Conservation (phyloP, 2,797 vertebrate genomes). For the Xenopus petersii region DNA sequence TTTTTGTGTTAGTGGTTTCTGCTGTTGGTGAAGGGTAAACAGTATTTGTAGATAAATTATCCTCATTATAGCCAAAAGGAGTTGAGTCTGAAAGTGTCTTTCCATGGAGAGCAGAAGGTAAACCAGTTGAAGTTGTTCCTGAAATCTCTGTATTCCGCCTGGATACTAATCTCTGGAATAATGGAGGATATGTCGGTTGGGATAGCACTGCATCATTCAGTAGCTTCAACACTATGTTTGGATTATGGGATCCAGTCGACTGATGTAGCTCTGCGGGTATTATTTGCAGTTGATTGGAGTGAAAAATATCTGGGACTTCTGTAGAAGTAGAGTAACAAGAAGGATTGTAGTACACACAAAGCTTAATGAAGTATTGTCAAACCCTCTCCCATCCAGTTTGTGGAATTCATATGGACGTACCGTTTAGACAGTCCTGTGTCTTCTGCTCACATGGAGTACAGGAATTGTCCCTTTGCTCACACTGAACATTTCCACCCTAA, state of each 20-base stretch:
- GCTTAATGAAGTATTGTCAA: background rate
- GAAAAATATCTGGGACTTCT: constrained; percentile 23
- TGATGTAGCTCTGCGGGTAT: background rate
- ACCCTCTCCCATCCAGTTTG: background rate
- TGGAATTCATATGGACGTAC: constrained; percentile 9
- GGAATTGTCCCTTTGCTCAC: constrained; percentile 27
- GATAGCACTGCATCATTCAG: background rate
- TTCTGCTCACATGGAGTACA: constrained; percentile 35
- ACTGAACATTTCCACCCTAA: constrained; percentile 35
- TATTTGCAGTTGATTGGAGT: constrained; percentile 8
- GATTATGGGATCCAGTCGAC: background rate
- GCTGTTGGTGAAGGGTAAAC: background rate
- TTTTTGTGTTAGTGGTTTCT: background rate
- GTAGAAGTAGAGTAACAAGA: background rate
- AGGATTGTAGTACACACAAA: background rate
- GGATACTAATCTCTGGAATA: constrained; percentile 4
- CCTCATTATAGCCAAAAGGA: background rate
- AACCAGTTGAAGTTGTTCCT: background rate
- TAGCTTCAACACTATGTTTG: constrained; percentile 1
- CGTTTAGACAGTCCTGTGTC: constrained; percentile 29
- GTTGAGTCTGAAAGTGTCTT: background rate
- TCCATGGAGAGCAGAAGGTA: background rate
- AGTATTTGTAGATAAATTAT: background rate
- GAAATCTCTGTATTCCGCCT: background rate
- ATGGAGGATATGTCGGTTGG: background rate